These are phyloP conservation scores for Pyrgilauda ruficollis DNA, from an alignment of 2,113 vertebrate genomes.

Conservation along the genomic window DNA sequence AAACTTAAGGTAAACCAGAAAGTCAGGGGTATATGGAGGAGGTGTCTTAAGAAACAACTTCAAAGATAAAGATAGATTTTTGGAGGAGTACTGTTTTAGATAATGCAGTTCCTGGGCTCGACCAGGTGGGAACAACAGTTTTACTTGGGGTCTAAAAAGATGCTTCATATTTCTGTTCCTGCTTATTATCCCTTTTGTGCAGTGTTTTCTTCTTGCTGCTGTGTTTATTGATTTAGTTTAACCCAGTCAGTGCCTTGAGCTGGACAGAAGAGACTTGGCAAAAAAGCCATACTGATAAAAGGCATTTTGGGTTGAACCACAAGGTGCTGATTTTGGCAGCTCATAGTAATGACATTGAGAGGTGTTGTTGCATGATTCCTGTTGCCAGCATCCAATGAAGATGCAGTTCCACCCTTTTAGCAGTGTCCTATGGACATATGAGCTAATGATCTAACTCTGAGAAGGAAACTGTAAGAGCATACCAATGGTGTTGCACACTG, in stretches of 20 bases:
- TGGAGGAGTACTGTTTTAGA: neutral
- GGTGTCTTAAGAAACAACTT: neutral
- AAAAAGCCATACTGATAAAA: neutral
- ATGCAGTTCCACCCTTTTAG: neutral
- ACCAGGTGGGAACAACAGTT: neutral
- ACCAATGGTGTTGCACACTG: neutral
- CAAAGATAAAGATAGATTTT: neutral
- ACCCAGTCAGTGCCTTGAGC: constrained; percentile 13
- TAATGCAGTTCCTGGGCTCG: neutral
- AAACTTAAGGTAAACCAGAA: neutral
- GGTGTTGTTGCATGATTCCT: neutral
- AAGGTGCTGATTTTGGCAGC: neutral
- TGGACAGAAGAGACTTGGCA: neutral
- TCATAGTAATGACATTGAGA: neutral
- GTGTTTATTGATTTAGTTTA: neutral
- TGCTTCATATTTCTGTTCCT: neutral
- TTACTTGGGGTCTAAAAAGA: neutral
- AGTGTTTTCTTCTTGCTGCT: neutral
- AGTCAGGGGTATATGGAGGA: neutral
- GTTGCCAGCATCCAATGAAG: neutral
- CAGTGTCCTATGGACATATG: neutral
- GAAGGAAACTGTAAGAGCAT: neutral
- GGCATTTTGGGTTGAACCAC: neutral
- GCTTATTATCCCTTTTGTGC: neutral
- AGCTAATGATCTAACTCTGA: neutral